These are phyloP conservation scores for Dicranocentrus wangi DNA, from an alignment of 2,888 invertebrate genomes.

Conservation along the genomic window DNA sequence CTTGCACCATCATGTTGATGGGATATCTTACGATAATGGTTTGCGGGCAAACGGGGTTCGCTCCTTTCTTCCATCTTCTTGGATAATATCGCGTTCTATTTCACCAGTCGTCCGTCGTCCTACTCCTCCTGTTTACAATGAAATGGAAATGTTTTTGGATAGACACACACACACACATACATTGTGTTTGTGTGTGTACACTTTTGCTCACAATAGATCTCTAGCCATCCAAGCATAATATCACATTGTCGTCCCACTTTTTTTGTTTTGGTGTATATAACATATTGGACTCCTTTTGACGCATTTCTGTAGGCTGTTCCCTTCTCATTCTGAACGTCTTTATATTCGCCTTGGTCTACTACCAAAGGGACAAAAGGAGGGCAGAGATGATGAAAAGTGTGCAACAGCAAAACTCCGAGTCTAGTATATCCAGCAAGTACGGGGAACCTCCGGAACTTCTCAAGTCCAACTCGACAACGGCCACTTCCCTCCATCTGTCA, in stretches of 20 bases:
- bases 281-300: too few species aligned
- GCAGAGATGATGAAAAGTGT: constrained; percentile 88
- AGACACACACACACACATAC: too few species aligned
- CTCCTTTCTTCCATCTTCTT: not conserved
- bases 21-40: constrained; percentile 35
- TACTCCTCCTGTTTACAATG: too few species aligned
- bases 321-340: constrained; percentile 86
- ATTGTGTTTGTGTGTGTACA: too few species aligned
- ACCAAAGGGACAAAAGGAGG: constrained; percentile 85
- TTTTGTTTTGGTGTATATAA: too few species aligned
- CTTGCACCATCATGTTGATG: constrained; percentile 42
- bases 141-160: too few species aligned
- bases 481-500: constrained; percentile 69
- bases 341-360: constrained; percentile 89
- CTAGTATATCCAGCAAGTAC: constrained; percentile 61
- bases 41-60: constrained; percentile 34
- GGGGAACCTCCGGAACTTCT: constrained; percentile 71
- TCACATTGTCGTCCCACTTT: too few species aligned
- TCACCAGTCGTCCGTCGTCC: too few species aligned
- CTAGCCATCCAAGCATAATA: too few species aligned
- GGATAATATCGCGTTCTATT: too few species aligned
- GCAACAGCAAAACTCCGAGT: constrained; percentile 78
- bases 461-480: constrained; percentile 69
- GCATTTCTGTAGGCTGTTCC: constrained; percentile 84
- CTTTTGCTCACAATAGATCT: too few species aligned